Percentiles rank a stretch among this genome's conserved stretches.
phyloP scores from a whole-genome alignment of 2,113 vertebrate genomes.

The Chloropsis cyanopogon region DNA sequence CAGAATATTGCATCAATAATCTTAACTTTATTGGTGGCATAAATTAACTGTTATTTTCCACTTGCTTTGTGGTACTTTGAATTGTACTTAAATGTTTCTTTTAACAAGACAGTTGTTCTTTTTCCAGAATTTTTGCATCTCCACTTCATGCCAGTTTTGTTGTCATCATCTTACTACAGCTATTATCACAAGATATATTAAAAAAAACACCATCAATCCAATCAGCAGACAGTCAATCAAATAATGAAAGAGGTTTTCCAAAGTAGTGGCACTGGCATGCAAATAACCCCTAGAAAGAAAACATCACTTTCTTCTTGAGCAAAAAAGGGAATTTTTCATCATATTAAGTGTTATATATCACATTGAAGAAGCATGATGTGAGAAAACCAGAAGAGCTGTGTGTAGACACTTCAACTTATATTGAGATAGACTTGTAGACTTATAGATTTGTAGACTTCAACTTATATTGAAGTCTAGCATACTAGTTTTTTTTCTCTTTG shows the following conservation, averaged over 20 bases:
- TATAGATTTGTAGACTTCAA: neutral
- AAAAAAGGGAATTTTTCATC: neutral
- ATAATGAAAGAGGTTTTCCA: neutral
- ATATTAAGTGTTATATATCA: neutral
- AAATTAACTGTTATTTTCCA: neutral
- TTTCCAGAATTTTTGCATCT: neutral
- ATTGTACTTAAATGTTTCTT: neutral
- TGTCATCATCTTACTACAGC: neutral
- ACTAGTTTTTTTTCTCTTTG: neutral
- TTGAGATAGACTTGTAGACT: neutral
- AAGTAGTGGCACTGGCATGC: neutral
- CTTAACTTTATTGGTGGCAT: neutral
- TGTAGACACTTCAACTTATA: neutral
- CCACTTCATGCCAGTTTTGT: neutral
- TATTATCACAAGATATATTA: neutral
- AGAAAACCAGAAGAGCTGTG: neutral
- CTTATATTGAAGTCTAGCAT: neutral
- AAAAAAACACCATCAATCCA: neutral
- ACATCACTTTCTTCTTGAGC: neutral
- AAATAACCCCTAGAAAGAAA: neutral
- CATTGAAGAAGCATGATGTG: neutral
- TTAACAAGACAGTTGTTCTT: neutral
- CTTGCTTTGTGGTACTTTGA: neutral
- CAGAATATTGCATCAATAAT: neutral
- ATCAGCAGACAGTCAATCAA: neutral